These are phyloP conservation scores for Siphamia tubifer DNA, from an alignment of 2,113 vertebrate genomes.

Conservation along the genomic window DNA sequence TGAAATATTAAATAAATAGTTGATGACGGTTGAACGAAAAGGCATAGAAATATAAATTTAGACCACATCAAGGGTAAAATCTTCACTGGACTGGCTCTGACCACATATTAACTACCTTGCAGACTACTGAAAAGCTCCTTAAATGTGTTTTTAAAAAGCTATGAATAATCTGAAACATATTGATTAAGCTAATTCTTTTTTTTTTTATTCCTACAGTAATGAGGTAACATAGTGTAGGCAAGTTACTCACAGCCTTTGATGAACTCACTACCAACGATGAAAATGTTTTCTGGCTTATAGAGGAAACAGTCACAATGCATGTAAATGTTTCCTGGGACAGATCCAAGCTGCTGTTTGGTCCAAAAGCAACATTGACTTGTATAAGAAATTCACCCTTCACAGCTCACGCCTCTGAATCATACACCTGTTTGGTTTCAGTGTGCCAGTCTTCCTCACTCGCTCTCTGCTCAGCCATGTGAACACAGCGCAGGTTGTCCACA, in stretches of 20 bases:
- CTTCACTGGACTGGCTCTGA: no score
- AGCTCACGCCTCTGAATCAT: slow-evolving; percentile 79
- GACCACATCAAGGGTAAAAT: no score
- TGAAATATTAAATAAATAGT: no score
- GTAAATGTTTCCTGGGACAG: slow-evolving; percentile 71
- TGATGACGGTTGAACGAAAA: no score
- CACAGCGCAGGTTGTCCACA: slow-evolving; percentile 81
- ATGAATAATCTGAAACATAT: no score
- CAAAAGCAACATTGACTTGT: slow-evolving; percentile 74
- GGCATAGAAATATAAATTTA: no score
- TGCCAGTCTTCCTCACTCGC: slow-evolving; percentile 78
- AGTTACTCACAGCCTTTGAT: neutral
- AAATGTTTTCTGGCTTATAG: slow-evolving; percentile 15
- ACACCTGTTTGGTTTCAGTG: slow-evolving; percentile 82
- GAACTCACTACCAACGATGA: slow-evolving; percentile 27
- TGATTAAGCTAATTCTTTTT: no score
- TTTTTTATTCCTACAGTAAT: no score
- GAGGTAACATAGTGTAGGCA: no score
- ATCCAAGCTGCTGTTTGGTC: slow-evolving; percentile 68
- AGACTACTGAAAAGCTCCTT: no score
- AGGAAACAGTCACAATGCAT: slow-evolving; percentile 43
- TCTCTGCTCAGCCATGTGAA: slow-evolving; percentile 82
- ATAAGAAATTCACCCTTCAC: slow-evolving; percentile 80
- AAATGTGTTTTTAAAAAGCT: no score
- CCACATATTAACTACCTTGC: no score